phyloP scores from a whole-genome alignment of 2,888 invertebrate species.

The Eubasilissa splendida region DNA sequence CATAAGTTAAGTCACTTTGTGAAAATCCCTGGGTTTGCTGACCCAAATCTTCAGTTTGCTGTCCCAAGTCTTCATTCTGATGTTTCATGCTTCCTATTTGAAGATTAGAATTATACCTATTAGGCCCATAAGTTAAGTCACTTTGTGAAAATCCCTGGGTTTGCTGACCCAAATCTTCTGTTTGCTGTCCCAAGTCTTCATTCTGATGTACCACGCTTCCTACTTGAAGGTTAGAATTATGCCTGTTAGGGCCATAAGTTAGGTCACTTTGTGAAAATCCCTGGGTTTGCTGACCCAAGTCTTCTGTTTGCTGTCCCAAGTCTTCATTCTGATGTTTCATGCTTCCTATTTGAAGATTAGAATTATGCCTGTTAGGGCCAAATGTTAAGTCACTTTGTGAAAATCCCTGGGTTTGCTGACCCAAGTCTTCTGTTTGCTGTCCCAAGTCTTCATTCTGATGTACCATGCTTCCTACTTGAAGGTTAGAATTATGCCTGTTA shows the following conservation, averaged over 20 bases:
- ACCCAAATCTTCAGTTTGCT: slow-evolving; percentile 13
- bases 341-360: slow-evolving; percentile 14
- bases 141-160: slow-evolving; percentile 33
- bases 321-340: slow-evolving; percentile 56
- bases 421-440: slow-evolving; percentile 58
- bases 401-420: slow-evolving; percentile 56
- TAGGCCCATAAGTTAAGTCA: not conserved
- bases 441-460: slow-evolving; percentile 52
- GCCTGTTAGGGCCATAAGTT: slow-evolving; percentile 26
- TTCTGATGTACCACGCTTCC: slow-evolving; percentile 60
- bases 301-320: not conserved
- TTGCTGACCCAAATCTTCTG: slow-evolving; percentile 51
- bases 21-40: slow-evolving; percentile 57
- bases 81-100: slow-evolving; percentile 17
- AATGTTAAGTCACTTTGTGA: not conserved
- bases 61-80: slow-evolving; percentile 30
- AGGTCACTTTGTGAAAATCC: slow-evolving; percentile 17
- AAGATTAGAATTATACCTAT: slow-evolving; percentile 54
- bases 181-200: slow-evolving; percentile 51
- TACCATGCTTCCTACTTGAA: slow-evolving; percentile 33
- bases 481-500: slow-evolving; percentile 3
- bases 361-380: not conserved
- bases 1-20: slow-evolving; percentile 4
- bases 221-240: slow-evolving; percentile 1
- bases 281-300: slow-evolving; percentile 51